A percentile compares a stretch with the other conserved stretches of the same genome.
Conservation (phyloP, 2,888 invertebrate species). For the Subacronicta megacephala region DNA sequence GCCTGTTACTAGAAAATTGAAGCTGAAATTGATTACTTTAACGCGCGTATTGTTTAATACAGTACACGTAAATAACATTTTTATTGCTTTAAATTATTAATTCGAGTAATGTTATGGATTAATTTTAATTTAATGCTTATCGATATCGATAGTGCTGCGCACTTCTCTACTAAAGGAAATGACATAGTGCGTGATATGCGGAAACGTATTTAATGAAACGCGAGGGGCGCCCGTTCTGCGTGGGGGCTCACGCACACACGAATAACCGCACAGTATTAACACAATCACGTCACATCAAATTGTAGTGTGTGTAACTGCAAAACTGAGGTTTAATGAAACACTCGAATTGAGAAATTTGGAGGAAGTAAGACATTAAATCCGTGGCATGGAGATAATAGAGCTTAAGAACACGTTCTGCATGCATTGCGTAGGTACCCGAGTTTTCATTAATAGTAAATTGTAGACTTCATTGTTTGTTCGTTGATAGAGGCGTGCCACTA, state of each 20-base stretch:
- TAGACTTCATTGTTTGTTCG: conserved; percentile 17
- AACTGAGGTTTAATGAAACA: conserved; percentile 55
- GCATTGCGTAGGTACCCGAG: conserved; percentile 28
- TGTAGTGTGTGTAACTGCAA: conserved; percentile 56
- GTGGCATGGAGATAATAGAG: conserved; percentile 49
- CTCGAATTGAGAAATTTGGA: conserved; percentile 52
- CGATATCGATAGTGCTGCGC: conserved; percentile 60
- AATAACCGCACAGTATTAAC: conserved; percentile 22
- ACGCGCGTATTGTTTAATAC: conserved; percentile 21
- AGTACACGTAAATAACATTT: conserved; percentile 26
- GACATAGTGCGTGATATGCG: conserved; percentile 90
- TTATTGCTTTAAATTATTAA: conserved; percentile 14
- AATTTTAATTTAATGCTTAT: conserved; percentile 34
- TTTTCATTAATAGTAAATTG: conserved; percentile 33
- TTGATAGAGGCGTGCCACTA: conserved; percentile 7
- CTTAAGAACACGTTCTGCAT: conserved; percentile 38
- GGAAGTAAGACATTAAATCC: conserved; percentile 56
- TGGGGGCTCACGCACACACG: conserved; percentile 68
- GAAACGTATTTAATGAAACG: conserved; percentile 89
- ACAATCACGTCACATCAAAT: conserved; percentile 39
- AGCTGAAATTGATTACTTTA: conserved; percentile 30
- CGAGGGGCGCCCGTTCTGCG: conserved; percentile 80
- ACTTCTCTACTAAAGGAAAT: conserved; percentile 82
- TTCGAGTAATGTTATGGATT: conserved; percentile 22
- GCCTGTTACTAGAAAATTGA: conserved; percentile 31